These are phyloP conservation scores for Neodiprion pinetum DNA, from an alignment of 1,140 invertebrate species.

Conservation along the genomic window DNA sequence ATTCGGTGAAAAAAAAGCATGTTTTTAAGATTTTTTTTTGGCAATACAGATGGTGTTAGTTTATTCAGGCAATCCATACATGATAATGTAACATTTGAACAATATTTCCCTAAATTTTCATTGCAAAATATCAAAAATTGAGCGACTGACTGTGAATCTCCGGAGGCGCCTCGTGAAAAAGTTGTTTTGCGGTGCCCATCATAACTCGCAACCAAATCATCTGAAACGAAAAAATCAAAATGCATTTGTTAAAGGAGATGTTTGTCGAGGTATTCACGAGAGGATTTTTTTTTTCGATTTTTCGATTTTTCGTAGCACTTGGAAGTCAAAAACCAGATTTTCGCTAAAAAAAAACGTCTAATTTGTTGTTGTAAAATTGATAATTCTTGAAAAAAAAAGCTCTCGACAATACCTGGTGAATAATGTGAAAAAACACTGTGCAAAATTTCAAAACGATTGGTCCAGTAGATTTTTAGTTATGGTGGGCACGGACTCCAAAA, in stretches of 20 bases:
- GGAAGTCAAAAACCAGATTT: conserved; percentile 22
- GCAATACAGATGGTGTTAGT: no score
- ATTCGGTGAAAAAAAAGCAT: no score
- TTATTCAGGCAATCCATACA: no score
- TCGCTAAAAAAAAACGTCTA: conserved; percentile 21
- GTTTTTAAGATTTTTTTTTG: no score
- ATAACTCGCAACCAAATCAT: no score
- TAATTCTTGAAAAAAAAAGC: conserved; percentile 21
- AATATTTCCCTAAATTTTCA: background rate
- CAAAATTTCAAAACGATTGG: conserved; percentile 27
- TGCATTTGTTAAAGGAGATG: no score
- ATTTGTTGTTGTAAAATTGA: conserved; percentile 26
- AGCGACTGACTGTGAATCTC: conserved; percentile 1
- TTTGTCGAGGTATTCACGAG: no score
- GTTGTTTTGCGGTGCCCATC: background rate
- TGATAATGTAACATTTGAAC: conserved; percentile 10
- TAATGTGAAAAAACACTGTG: conserved; percentile 22
- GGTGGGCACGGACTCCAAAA: conserved; percentile 24
- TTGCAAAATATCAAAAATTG: conserved; percentile 13
- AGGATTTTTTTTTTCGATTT: conserved; percentile 19
- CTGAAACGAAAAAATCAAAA: no score
- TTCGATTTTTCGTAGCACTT: conserved; percentile 22
- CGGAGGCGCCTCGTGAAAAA: conserved; percentile 13
- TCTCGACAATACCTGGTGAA: background rate
- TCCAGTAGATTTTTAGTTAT: conserved; percentile 22